Percentiles rank a stretch among this genome's conserved stretches.
phyloP scores from a whole-genome alignment of 2,888 invertebrate genomes.

The Portevinia maculata region DNA sequence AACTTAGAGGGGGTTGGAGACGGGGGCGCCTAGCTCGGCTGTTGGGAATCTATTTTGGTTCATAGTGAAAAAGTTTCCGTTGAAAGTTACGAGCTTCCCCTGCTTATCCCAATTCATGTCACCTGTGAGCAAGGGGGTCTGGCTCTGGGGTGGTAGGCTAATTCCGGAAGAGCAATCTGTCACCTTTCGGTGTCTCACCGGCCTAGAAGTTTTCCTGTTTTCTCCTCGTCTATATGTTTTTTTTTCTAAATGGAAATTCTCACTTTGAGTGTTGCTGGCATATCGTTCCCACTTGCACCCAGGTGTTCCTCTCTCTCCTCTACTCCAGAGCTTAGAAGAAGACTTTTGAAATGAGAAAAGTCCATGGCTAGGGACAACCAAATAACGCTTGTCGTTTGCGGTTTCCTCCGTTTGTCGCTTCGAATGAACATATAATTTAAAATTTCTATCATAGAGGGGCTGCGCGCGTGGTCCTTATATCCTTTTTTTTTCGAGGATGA shows the following conservation, averaged over 20 bases:
- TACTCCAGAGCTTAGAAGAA: background rate
- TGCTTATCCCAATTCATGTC: slow-evolving; percentile 15
- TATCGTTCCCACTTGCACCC: slow-evolving; percentile 9
- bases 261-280: slow-evolving; percentile 56
- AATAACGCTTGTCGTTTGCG: slow-evolving; percentile 44
- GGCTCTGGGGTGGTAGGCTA: slow-evolving; percentile 17
- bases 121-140: slow-evolving; percentile 43
- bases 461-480: slow-evolving; percentile 3
- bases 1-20: too few species aligned
- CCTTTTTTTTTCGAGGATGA: background rate
- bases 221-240: slow-evolving; percentile 4
- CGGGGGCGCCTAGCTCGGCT: background rate
- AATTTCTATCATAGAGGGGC: slow-evolving; percentile 49
- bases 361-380: background rate
- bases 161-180: slow-evolving; percentile 70
- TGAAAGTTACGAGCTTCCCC: slow-evolving; percentile 42
- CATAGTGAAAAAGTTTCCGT: slow-evolving; percentile 68
- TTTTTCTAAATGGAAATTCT: slow-evolving; percentile 30
- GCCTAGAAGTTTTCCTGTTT: slow-evolving; percentile 57
- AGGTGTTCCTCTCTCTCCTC: slow-evolving; percentile 18
- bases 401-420: slow-evolving; percentile 50
- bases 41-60: slow-evolving; percentile 56
- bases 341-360: background rate
- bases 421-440: slow-evolving; percentile 59
- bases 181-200: slow-evolving; percentile 63